Evolutionary conservation across 2,888 invertebrate genomes (phyloP).

Genomic region (Leptothorax acervorum): DNA sequence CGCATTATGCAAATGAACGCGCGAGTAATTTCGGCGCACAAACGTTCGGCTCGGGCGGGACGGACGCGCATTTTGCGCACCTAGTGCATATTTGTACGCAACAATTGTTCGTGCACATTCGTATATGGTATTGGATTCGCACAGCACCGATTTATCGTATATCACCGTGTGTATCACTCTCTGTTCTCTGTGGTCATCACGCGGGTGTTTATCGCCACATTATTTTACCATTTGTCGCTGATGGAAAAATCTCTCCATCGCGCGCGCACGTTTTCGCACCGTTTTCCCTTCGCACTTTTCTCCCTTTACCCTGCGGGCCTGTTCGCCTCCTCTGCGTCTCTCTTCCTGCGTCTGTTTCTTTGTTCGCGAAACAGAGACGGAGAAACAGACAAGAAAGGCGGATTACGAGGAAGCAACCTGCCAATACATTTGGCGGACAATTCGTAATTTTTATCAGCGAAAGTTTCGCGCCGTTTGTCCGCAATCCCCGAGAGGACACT

Average conservation of each 20-base stretch:
- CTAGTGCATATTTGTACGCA: constrained; percentile 64
- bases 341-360: neutral
- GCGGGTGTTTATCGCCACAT: constrained; percentile 55
- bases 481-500: constrained; percentile 34
- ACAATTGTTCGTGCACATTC: constrained; percentile 66
- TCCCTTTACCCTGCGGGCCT: neutral
- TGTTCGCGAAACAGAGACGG: constrained; percentile 3
- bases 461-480: constrained; percentile 49
- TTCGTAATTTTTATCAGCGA: constrained; percentile 53
- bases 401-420: constrained; percentile 29
- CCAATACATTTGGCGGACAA: constrained; percentile 51
- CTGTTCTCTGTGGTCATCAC: constrained; percentile 54
- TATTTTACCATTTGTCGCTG: constrained; percentile 52
- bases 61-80: constrained; percentile 42
- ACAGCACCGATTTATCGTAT: constrained; percentile 80
- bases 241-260: constrained; percentile 30
- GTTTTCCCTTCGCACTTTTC: constrained; percentile 46
- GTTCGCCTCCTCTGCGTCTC: constrained; percentile 1
- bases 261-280: constrained; percentile 59
- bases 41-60: constrained; percentile 37
- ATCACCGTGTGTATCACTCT: constrained; percentile 53
- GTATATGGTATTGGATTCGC: constrained; percentile 75
- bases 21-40: constrained; percentile 30
- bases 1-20: constrained; percentile 43
- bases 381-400: constrained; percentile 5